Evolutionary conservation across 2,888 invertebrate genomes (phyloP), one percentile per base, ranked within the genome.

Genomic region (Metopia argyrocephala): DNA sequence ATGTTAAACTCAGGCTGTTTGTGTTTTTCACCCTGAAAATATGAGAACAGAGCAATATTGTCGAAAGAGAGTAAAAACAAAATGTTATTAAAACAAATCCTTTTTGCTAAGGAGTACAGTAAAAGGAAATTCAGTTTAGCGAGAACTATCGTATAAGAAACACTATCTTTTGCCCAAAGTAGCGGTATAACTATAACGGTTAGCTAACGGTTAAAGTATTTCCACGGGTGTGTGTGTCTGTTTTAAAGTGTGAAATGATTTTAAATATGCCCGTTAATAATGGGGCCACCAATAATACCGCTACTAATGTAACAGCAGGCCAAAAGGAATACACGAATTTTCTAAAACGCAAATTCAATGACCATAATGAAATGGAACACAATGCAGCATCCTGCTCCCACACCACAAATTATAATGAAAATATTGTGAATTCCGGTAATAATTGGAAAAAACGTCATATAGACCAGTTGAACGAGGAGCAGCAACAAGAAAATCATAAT

Each of bases 391-490:
- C 25, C 20, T 7, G 6, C 4, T 15, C 38, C 38, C 7, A 20
- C 50, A n/a, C 64, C 2, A 15, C 65, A 21, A 76, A 75, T 3
- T 64, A 65, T 18, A 28, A 54, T 62, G 62, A 31, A 9, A 62
- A 12, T 28, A 18, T 45, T 20, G 50, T 31, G 83, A 45, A 48
- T 15, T 31, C 31, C 20, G 69, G 73, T 38, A 87, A 85, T 79
- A 84, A 84, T 0, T 88, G 87, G 87, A 88, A 88, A 81, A 88
- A 89, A 38, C 87, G 87, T 0, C 87, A 87, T 20, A 48, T 87
- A n/a, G 82, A 83, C 2, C 68, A 76, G 31, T 12, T 4, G 9
- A 15, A 3, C 9, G 69, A 62, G 28, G 45, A 28, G 2, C 31
- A 59, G 31, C 31, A 31, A 31, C 9, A 5, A 9, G 31, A 31